Evolutionary conservation across 1,140 invertebrate species (phyloP), one percentile per base, ranked within the genome.

Genomic region (Paraescarpia echinospica): DNA sequence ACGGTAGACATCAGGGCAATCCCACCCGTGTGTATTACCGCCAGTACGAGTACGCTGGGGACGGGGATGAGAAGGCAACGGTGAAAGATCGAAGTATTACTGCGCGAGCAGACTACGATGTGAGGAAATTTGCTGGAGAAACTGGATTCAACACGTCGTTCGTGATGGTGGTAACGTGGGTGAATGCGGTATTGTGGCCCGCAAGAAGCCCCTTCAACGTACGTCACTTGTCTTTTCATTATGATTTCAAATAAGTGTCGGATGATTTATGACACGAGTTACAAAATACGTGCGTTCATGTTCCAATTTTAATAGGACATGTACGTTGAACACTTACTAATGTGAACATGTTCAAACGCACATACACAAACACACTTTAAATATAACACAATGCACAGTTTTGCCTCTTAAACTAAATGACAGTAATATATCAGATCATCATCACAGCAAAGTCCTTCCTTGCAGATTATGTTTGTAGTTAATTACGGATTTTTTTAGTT

Each of bases 151-250:
- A 34, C 9, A 34, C 90, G n/a, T 35, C 90, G 18, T 41, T 35
- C 18, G 90, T 90, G 27, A 41, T 90, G 90, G 90, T 90, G 34
- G 35, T 90, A 0, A 90, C 90, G 35, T 90, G 90, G 90, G 90
- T 31, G 90, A 90, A 90, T 18, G 35, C 35, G 8, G 90, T 90
- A 18, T n/a, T 41, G 35, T 90, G 35, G 34, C 90, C 90, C 18
- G 59, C 59, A 77, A 77, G 22, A 77, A 27, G 59, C 14, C 9
- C 9, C 59, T 27, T 77, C 59, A 27, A 12, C 9, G 59, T 77
- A 77, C 22, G 59, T 77, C 0, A 77, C 4, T 18, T 41, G 2
- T 77, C 2, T 18, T 18, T 77, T 27, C 8, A 77, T 18, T 77
- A 77, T 77, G 27, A 18, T 77, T 77, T 27, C 4, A 2, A 4